Evolutionary conservation across 2,888 invertebrate genomes (phyloP).

Genomic region (Papilio demoleus): DNA sequence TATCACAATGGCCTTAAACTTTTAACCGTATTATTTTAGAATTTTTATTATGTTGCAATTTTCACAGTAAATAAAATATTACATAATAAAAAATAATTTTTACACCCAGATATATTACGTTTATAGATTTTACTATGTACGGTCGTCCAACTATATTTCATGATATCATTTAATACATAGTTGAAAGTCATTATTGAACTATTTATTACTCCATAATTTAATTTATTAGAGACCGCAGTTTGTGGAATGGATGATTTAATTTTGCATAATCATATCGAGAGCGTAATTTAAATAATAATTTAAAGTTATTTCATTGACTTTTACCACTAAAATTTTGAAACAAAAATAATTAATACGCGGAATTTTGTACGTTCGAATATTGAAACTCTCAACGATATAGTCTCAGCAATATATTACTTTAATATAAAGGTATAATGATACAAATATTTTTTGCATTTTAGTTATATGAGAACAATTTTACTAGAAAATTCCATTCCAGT

Average conservation of each 20-base stretch:
- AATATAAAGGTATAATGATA: neutral
- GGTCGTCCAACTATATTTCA: slow-evolving; percentile 26
- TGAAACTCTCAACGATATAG: no score
- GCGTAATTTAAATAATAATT: neutral
- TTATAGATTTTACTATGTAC: no score
- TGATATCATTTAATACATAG: slow-evolving; percentile 19
- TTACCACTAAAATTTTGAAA: no score
- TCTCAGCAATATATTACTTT: no score
- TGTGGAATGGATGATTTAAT: slow-evolving; percentile 28
- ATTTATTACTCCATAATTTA: slow-evolving; percentile 32
- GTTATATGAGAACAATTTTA: slow-evolving; percentile 18
- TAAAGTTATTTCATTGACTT: neutral
- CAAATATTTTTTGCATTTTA: slow-evolving; percentile 1
- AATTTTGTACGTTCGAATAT: no score
- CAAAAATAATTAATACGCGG: no score
- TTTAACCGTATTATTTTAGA: neutral
- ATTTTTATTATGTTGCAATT: neutral
- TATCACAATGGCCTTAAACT: neutral
- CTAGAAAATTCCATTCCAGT: slow-evolving; percentile 22
- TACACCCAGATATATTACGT: no score
- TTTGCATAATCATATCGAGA: slow-evolving; percentile 28
- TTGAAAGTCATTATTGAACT: slow-evolving; percentile 30
- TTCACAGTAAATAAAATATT: no score
- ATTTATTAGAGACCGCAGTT: slow-evolving; percentile 37
- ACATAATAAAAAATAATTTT: no score